Conservation (phyloP, 1,140 invertebrate genomes). For the Drosophila bocki region DNA sequence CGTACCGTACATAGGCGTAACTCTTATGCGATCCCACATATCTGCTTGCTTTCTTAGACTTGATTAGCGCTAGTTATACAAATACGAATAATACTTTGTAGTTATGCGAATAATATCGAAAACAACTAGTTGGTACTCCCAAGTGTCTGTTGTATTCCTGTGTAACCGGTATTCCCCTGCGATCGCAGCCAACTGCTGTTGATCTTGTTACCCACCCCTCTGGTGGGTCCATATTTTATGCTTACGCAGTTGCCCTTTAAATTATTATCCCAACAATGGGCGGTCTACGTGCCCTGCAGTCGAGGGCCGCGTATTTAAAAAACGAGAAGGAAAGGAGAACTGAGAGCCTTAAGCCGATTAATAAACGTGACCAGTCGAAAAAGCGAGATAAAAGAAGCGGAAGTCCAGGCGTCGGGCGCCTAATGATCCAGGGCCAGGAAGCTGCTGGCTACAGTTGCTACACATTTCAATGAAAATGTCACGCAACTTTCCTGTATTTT, state of each 20-base stretch:
- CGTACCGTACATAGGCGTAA: constrained; percentile 50
- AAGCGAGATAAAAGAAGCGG: constrained; percentile 39
- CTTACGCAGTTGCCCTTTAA: constrained; percentile 52
- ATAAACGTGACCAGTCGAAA: constrained; percentile 72
- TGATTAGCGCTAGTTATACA: constrained; percentile 75
- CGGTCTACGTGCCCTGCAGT: constrained; percentile 58
- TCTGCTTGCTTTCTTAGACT: constrained; percentile 80
- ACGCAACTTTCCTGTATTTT: constrained; percentile 41
- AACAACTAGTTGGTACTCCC: constrained; percentile 56
- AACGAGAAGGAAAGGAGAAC: constrained; percentile 18
- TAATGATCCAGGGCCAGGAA: constrained; percentile 42
- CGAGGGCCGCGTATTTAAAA: constrained; percentile 52
- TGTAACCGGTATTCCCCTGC: constrained; percentile 16
- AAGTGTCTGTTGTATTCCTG: constrained; percentile 1
- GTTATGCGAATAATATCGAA: constrained; percentile 67
- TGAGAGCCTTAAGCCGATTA: constrained; percentile 69
- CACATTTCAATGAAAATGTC: constrained; percentile 33
- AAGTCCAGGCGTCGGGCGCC: constrained; percentile 32
- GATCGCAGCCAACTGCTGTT: neutral
- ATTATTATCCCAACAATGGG: constrained; percentile 50
- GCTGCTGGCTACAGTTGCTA: constrained; percentile 19
- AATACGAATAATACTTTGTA: constrained; percentile 71
- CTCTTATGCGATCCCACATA: constrained; percentile 69
- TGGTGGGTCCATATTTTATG: constrained; percentile 40
- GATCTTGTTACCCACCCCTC: constrained; percentile 7